Conservation (phyloP, 92 coral and sea anemone species). For the Epizoanthus stellaris region DNA sequence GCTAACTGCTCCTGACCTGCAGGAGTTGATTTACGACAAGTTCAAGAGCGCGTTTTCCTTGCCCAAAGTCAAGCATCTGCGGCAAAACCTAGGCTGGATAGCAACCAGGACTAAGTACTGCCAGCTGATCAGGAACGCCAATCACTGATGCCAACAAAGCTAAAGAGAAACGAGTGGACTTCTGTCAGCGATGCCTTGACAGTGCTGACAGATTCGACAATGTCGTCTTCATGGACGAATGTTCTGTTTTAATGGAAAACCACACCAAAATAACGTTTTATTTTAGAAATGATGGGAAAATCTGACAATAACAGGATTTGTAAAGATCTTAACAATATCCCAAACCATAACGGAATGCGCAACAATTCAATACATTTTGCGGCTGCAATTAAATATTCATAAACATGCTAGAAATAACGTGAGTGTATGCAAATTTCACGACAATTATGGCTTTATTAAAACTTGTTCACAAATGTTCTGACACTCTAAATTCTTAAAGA, state of each 20-base stretch:
- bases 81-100: conserved; percentile 49
- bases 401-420: too few relatives aligned
- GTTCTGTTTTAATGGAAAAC: conserved; percentile 30
- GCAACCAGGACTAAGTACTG: conserved; percentile 55
- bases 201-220: conserved; percentile 20
- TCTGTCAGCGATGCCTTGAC: conserved; percentile 19
- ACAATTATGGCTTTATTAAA: too few relatives aligned
- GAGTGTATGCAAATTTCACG: too few relatives aligned
- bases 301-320: too few relatives aligned
- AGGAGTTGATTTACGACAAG: neutral
- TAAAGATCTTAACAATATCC: too few relatives aligned
- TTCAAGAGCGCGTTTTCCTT: conserved; percentile 19
- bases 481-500: too few relatives aligned
- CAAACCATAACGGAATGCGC: too few relatives aligned
- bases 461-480: too few relatives aligned
- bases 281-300: neutral
- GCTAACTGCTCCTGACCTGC: conserved; percentile 31
- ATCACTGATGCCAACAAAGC: neutral
- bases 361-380: too few relatives aligned
- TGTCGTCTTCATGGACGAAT: conserved; percentile 41
- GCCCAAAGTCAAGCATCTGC: conserved; percentile 21
- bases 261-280: conserved; percentile 25
- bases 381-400: too few relatives aligned
- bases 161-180: conserved; percentile 20
- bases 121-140: conserved; percentile 49